A percentile compares a stretch with the other conserved stretches of the same genome.
phyloP scores from a whole-genome alignment of 1,140 invertebrate species.

The Pissodes strobi region DNA sequence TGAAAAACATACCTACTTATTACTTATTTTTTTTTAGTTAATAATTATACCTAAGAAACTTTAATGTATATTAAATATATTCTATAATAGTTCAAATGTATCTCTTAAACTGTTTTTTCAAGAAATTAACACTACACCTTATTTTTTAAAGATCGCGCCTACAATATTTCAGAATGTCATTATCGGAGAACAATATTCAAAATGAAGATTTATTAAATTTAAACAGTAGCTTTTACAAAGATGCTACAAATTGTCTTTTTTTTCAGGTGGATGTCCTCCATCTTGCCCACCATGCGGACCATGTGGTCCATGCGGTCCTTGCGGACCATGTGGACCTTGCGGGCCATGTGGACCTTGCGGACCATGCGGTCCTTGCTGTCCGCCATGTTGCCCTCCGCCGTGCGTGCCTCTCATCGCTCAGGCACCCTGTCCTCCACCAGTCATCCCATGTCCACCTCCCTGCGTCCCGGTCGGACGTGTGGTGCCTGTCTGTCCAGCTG shows the following conservation, averaged over 20 bases:
- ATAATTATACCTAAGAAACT: too few relatives aligned
- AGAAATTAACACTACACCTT: too few relatives aligned
- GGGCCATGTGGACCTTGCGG: conserved; percentile 33
- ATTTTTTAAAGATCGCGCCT: too few relatives aligned
- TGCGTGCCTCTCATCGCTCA: conserved; percentile 44
- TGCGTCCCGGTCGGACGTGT: conserved; percentile 44
- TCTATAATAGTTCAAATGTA: too few relatives aligned
- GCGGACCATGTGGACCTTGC: conserved; percentile 35
- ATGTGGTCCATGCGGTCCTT: conserved; percentile 35
- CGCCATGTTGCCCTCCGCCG: conserved; percentile 43
- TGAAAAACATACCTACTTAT: too few relatives aligned
- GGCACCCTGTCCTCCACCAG: conserved; percentile 47
- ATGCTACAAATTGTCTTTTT: conserved; percentile 6
- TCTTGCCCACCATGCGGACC: conserved; percentile 37
- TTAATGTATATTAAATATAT: too few relatives aligned
- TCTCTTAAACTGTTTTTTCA: too few relatives aligned
- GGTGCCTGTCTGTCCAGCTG: conserved; percentile 34
- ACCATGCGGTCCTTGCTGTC: conserved; percentile 35
- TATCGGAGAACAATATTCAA: too few relatives aligned
- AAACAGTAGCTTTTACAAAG: neutral
- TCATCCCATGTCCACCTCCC: conserved; percentile 43
- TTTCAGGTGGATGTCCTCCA: conserved; percentile 28
- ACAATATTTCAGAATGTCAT: too few relatives aligned
- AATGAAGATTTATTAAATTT: neutral
- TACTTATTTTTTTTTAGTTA: too few relatives aligned